Percentiles rank a stretch among this genome's conserved stretches.
Evolutionary conservation across 37 sponge, comb jelly and placozoan genomes (phyloP).

Genomic region (Eunapius fragilis): DNA sequence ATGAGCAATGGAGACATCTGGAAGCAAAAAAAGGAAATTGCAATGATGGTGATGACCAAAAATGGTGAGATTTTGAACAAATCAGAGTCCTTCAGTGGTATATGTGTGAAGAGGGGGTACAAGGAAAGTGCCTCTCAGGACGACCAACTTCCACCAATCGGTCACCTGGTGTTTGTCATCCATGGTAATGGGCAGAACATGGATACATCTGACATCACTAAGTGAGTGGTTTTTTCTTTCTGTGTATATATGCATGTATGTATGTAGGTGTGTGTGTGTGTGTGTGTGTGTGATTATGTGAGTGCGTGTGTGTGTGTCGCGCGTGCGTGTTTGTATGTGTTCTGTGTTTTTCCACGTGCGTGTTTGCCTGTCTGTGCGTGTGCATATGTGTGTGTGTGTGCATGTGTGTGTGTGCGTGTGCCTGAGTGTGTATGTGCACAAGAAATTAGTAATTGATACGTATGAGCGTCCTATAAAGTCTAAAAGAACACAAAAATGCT

Average conservation of each 20-base stretch:
- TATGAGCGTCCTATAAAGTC: too few species aligned
- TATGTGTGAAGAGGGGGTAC: conserved; percentile 67
- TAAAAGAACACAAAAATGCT: too few species aligned
- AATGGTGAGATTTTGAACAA: conserved; percentile 34
- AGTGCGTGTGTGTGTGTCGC: background rate
- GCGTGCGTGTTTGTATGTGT: too few species aligned
- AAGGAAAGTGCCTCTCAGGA: conserved; percentile 41
- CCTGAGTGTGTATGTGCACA: too few species aligned
- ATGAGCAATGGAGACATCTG: conserved; percentile 56
- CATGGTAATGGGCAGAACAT: conserved; percentile 91
- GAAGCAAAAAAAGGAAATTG: conserved; percentile 62
- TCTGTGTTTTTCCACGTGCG: background rate
- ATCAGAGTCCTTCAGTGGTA: too few species aligned
- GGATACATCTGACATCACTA: conserved; percentile 58
- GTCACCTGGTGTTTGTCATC: conserved; percentile 82
- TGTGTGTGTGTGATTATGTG: background rate
- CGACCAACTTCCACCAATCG: conserved; percentile 67
- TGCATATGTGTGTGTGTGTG: background rate
- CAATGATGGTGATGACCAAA: conserved; percentile 39
- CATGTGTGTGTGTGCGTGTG: too few species aligned
- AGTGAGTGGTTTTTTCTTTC: conserved; percentile 49
- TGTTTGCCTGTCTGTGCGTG: background rate
- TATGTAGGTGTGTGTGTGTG: background rate
- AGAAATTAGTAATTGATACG: too few species aligned
- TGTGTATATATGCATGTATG: background rate